Base-by-base conservation (phyloP, 2,797 vertebrate genomes). In the Sebastes flavidus region DNA sequence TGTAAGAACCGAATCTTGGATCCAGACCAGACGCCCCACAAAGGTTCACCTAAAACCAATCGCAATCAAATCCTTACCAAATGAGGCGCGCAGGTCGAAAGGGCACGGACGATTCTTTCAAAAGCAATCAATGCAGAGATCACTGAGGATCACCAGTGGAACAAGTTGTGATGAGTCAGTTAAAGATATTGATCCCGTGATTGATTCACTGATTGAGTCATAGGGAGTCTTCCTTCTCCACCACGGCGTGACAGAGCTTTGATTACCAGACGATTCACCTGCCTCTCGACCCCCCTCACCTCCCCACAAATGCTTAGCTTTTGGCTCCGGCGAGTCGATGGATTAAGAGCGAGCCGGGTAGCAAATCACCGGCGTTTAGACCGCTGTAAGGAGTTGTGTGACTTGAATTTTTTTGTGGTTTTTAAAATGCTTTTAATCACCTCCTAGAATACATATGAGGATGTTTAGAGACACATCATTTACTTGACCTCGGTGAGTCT, bases 111-210 rank as follows among this genome's bases (percentile, higher is more conserved):
- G n/a, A 85, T 76, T 73, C 74, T 72, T 89, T 86, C 85, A 80
- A 84, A 82, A 83, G 65, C 38, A 75, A 91, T 93, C 83, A 62
- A 89, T 93, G 78, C 61, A 9, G 73, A 72, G 84, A 92, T 90
- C 85, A 77, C 82, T 27, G 65, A 82, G 42, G 81, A 89, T 91
- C 75, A 75, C 38, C 24, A 32, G 55, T 83, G 80, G 79, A 92
- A 86, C 85, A 67, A 80, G 87, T 85, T 82, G 87, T 80, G 87
- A 90, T 91, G 88, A 92, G 91, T 91, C 89, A 89, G 82, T 94
- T 94, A 89, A 91, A 90, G 62, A 58, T 81, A 94, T 94, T 2
- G 86, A 94, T 92, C 86, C 54, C 18, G 29, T 80, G 87, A 95
- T 93, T 86, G 90, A 92, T 90, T 86, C 68, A 55, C 69, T 82